Evolutionary conservation across 2,888 invertebrate genomes (phyloP).

Genomic region (Caenorhabditis panamensis): DNA sequence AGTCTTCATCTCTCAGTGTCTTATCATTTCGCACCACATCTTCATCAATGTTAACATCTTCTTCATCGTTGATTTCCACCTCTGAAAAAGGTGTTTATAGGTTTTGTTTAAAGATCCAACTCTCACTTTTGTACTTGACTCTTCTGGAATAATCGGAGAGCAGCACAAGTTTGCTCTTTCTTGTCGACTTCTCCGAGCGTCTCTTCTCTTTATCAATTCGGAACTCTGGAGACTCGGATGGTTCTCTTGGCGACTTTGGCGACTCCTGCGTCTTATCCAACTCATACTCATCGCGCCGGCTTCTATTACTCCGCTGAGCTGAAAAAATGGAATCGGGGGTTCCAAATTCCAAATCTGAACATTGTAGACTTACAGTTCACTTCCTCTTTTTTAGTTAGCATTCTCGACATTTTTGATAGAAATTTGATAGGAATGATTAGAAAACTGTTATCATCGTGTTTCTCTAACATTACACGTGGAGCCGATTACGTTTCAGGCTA

Average conservation of each 20-base stretch:
- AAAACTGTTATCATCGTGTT: no score
- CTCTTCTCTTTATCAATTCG: constrained; percentile 21
- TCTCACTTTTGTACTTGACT: constrained; percentile 42
- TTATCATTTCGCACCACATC: constrained; percentile 40
- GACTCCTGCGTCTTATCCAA: constrained; percentile 11
- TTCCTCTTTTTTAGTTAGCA: background rate
- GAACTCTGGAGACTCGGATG: constrained; percentile 14
- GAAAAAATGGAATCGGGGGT: background rate
- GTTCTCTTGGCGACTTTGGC: background rate
- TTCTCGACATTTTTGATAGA: constrained; percentile 1
- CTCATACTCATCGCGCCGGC: background rate
- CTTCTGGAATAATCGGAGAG: constrained; percentile 35
- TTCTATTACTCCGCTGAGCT: constrained; percentile 4
- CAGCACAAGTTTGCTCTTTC: constrained; percentile 6
- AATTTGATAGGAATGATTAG: background rate
- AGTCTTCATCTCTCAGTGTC: constrained; percentile 54
- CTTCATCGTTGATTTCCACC: constrained; percentile 15
- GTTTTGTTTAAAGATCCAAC: background rate
- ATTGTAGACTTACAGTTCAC: background rate
- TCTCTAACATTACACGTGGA: no score
- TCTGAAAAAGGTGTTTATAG: background rate
- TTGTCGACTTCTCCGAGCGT: background rate
- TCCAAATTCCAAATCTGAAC: background rate
- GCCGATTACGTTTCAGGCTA: no score
- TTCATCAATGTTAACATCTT: constrained; percentile 28